phyloP scores from a whole-genome alignment of 1,140 invertebrate genomes.

The Samia ricini region DNA sequence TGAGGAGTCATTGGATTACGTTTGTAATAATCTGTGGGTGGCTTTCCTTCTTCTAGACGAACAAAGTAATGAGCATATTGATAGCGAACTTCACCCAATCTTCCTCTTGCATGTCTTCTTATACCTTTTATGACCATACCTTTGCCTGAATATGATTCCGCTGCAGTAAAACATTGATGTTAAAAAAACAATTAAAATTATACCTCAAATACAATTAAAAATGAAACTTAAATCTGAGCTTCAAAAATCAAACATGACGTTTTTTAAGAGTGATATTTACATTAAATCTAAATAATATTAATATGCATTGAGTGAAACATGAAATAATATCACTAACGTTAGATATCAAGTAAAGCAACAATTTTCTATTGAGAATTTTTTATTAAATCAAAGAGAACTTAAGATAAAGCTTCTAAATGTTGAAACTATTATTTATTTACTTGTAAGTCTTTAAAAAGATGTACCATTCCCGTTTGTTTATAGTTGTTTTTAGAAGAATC shows the following conservation, averaged over 20 bases:
- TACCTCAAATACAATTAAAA: constrained; percentile 12
- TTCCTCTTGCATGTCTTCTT: constrained; percentile 86
- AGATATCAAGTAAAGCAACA: too few species aligned
- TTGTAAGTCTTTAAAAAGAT: too few species aligned
- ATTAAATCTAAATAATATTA: too few species aligned
- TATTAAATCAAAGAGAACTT: too few species aligned
- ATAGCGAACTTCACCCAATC: constrained; percentile 87
- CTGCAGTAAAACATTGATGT: constrained; percentile 76
- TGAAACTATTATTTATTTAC: too few species aligned
- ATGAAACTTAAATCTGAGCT: neutral
- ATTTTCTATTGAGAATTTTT: too few species aligned
- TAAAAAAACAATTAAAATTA: too few species aligned
- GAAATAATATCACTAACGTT: too few species aligned
- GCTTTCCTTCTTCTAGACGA: constrained; percentile 92
- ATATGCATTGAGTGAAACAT: neutral
- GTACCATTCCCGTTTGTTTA: too few species aligned
- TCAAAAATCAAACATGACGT: neutral
- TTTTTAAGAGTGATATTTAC: too few species aligned
- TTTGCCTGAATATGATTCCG: constrained; percentile 91
- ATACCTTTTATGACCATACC: constrained; percentile 88
- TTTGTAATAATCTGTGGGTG: constrained; percentile 90
- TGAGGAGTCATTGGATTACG: constrained; percentile 82
- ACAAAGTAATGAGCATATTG: constrained; percentile 93
- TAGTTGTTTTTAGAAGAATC: too few species aligned
- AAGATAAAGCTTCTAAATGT: too few species aligned